Conservation (phyloP, 2,113 vertebrate species). For the Colistium nudipinnis region DNA sequence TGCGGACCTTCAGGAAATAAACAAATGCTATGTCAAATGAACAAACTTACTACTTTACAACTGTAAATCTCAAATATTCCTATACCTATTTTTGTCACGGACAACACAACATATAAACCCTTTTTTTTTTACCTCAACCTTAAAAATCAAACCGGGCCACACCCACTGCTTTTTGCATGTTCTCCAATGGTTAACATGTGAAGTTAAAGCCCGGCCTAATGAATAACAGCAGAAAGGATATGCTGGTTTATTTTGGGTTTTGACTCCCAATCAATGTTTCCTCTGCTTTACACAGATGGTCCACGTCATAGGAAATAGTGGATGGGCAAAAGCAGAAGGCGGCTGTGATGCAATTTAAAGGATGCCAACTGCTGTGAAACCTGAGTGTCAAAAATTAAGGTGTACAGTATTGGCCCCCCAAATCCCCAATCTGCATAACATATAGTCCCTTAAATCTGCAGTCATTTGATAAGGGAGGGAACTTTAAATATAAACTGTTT, state of each 20-base stretch:
- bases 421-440: no score
- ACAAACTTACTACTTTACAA: conserved; percentile 13
- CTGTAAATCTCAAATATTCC: not conserved
- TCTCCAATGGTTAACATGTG: not conserved
- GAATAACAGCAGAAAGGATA: not conserved
- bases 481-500: no score
- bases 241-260: not conserved
- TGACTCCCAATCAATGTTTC: not conserved
- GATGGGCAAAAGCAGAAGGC: no score
- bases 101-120: not conserved
- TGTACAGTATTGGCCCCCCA: no score
- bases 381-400: no score
- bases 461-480: no score
- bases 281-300: no score
- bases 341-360: no score
- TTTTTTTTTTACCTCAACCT: not conserved
- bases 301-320: no score
- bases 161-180: not conserved
- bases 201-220: not conserved
- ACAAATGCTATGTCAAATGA: conserved; percentile 27
- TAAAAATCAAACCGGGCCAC: not conserved
- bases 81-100: not conserved
- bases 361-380: no score
- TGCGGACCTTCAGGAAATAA: conserved; percentile 32
- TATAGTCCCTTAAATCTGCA: no score